A percentile compares a stretch with the other conserved stretches of the same genome.
These are phyloP conservation scores for Dryococelus australis DNA, from an alignment of 2,888 invertebrate species.

Conservation along the genomic window DNA sequence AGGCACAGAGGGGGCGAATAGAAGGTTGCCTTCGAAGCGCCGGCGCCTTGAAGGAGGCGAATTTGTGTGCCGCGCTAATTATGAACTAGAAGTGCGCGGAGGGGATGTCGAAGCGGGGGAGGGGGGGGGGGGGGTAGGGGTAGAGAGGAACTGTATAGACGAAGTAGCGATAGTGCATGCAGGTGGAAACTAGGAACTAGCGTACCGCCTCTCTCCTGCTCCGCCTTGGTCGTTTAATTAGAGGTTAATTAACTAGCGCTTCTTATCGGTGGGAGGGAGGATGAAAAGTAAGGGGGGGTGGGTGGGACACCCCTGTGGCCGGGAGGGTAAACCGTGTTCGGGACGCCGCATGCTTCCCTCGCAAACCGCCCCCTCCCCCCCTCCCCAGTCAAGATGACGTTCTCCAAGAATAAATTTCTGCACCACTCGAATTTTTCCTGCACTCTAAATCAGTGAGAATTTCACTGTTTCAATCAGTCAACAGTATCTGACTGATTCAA, in stretches of 20 bases:
- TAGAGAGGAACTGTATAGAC: not conserved
- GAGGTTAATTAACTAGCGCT: slow-evolving; percentile 4
- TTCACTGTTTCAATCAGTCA: too few relatives aligned
- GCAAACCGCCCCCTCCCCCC: too few relatives aligned
- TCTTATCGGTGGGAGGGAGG: not conserved
- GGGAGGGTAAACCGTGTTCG: too few relatives aligned
- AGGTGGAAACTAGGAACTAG: not conserved
- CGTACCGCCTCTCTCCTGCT: not conserved
- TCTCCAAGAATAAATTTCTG: too few relatives aligned
- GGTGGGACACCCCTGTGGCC: too few relatives aligned
- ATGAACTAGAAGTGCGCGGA: not conserved
- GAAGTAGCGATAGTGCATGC: slow-evolving; percentile 10
- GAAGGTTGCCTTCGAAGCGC: not conserved
- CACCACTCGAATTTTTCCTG: too few relatives aligned
- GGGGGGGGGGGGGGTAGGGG: not conserved
- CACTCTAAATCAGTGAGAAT: too few relatives aligned
- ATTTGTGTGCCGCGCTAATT: slow-evolving; percentile 16
- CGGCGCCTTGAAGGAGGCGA: not conserved
- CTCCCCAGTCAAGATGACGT: too few relatives aligned
- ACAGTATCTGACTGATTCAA: too few relatives aligned
- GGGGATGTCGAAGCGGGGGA: not conserved
- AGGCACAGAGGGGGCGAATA: not conserved
- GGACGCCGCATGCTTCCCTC: too few relatives aligned
- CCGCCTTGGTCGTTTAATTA: not conserved
- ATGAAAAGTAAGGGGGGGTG: too few relatives aligned